Conservation (phyloP, 2,888 invertebrate species). For the Linnaemya tessellans region DNA sequence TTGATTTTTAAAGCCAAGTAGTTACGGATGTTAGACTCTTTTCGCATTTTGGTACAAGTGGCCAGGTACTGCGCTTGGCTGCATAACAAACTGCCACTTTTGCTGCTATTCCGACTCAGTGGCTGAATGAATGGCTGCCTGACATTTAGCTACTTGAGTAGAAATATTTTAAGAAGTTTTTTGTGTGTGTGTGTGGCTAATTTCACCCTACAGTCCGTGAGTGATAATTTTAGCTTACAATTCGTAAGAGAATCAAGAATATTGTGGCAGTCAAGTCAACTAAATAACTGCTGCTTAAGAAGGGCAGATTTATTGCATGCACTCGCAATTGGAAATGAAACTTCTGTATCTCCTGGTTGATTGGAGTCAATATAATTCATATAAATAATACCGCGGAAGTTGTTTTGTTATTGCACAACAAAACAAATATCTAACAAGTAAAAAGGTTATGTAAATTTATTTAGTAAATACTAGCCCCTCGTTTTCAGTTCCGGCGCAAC, state of each 20-base stretch:
- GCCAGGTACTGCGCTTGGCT: conserved; percentile 3
- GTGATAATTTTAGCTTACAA: background rate
- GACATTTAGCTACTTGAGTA: conserved; percentile 27
- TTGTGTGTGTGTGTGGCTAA: background rate
- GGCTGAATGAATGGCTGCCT: conserved; percentile 9
- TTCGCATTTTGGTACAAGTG: conserved; percentile 46
- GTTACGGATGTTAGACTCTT: background rate
- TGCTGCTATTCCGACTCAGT: background rate
- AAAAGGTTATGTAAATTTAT: too few relatives aligned
- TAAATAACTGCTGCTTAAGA: too few relatives aligned
- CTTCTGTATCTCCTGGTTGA: too few relatives aligned
- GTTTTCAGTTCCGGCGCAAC: too few relatives aligned
- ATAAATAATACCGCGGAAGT: too few relatives aligned
- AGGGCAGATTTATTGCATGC: too few relatives aligned
- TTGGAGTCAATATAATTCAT: too few relatives aligned
- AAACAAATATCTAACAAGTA: too few relatives aligned
- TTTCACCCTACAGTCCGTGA: background rate
- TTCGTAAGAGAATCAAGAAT: background rate
- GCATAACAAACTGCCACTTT: conserved; percentile 32
- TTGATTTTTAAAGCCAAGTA: conserved; percentile 45
- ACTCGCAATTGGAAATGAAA: too few relatives aligned
- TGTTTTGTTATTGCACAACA: too few relatives aligned
- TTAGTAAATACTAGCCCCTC: too few relatives aligned
- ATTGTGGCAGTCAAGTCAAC: too few relatives aligned
- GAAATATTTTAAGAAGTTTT: conserved; percentile 15